phyloP scores from a whole-genome alignment of 2,113 vertebrate genomes.

The Hystrix brachyura region DNA sequence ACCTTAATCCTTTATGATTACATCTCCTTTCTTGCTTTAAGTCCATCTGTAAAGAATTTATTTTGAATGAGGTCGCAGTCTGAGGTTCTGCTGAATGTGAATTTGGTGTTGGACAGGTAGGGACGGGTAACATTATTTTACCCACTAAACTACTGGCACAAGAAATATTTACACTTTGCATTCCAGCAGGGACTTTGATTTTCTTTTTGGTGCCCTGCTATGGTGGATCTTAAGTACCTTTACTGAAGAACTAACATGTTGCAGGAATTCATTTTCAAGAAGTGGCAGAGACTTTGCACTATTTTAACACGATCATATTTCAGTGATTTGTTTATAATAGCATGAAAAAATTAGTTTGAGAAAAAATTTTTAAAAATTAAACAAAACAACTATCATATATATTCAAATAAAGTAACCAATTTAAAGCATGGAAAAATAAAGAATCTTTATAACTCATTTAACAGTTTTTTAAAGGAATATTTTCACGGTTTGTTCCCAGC shows the following conservation, averaged over 20 bases:
- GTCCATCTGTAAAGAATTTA: not conserved
- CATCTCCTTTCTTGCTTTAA: not conserved
- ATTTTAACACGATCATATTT: not conserved
- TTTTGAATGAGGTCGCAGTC: not conserved
- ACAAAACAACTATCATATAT: not conserved
- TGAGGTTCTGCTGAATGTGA: not conserved
- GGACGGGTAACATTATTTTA: not conserved
- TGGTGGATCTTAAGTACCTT: not conserved
- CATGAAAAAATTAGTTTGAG: not conserved
- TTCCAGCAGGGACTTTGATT: rapidly evolving
- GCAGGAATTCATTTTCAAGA: not conserved
- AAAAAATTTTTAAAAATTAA: not conserved
- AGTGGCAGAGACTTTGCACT: not conserved
- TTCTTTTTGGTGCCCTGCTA: not conserved
- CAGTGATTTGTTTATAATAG: not conserved
- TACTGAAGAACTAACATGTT: not conserved
- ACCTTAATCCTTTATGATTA: not conserved
- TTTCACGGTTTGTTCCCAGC: not conserved
- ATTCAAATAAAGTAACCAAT: not conserved
- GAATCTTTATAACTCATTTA: not conserved
- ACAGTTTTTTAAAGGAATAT: not conserved
- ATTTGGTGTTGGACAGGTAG: no score
- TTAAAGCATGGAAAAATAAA: not conserved
- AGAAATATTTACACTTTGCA: not conserved
- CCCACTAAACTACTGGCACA: not conserved